Evolutionary conservation across 2,797 vertebrate species (phyloP), one percentile per base, ranked within the genome.

Genomic region (Acanthurus leucopareius): DNA sequence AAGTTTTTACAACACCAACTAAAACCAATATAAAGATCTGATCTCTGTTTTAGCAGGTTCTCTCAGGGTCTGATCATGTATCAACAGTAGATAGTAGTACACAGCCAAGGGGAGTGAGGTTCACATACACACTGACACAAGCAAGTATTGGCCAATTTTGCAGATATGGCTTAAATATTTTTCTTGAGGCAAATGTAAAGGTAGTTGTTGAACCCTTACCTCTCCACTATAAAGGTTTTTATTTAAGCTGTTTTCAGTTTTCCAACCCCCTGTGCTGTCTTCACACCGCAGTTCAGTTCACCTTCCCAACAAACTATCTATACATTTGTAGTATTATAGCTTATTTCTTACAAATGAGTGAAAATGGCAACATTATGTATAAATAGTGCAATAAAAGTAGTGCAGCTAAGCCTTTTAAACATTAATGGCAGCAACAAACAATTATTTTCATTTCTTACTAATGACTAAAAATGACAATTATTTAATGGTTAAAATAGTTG

Each of bases 1-100:
- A 7, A 7, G 5, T 7, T 35, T 35, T 65, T 20, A 42, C 84
- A 84, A 61, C 82, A 53, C 79, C 84, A 44, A 56, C n/a, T 49
- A n/a, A 45, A 16, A 32, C 11, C n/a, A 74, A 44, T n/a, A 7
- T 38, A 11, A 53, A 25, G 17, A 42, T 59, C 40, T 52, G 16
- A 61, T 3, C 49, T 28, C 22, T 52, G 10, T 35, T 35, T 70
- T 56, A 63, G 63, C 16, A 17, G 66, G 5, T 40, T 73, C 13
- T n/a, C 44, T 22, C 16, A 48, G 44, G n/a, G 19, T 11, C 66
- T 73, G 28, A 68, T 75, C 16, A 63, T 62, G n/a, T 42, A 14
- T n/a, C 20, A 47, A 51, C 14, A 44, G 35, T 11, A 22, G 22
- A n/a, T n/a, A 60, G 38, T 51, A 56, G 35, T 16, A 57, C 60